Evolutionary conservation across 2,113 vertebrate species (phyloP).

Genomic region (Cygnus buccinator): DNA sequence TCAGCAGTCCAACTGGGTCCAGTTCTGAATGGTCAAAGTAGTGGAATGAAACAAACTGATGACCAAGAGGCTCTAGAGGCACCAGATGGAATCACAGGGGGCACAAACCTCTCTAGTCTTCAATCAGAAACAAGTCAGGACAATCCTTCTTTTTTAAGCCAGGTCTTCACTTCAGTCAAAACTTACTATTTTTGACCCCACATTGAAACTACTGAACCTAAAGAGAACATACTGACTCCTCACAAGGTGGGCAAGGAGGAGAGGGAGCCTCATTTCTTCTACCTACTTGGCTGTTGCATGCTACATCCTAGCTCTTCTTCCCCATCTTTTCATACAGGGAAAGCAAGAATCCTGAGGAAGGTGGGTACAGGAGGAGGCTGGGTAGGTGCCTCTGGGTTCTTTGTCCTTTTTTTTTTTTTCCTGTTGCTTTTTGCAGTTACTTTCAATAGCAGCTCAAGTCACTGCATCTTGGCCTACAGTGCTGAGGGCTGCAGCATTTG

Average conservation of each 20-base stretch:
- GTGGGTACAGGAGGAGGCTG: background rate
- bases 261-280: background rate
- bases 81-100: slow-evolving; percentile 54
- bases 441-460: background rate
- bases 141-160: slow-evolving; percentile 60
- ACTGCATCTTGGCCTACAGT: background rate
- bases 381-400: background rate
- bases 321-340: background rate
- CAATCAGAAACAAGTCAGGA: slow-evolving; percentile 55
- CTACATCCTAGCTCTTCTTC: background rate
- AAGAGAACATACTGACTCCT: background rate
- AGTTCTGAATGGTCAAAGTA: slow-evolving; percentile 81
- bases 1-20: slow-evolving; percentile 89
- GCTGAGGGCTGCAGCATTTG: background rate
- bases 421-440: background rate
- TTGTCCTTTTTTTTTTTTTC: background rate
- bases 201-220: background rate
- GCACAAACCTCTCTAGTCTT: slow-evolving; percentile 52
- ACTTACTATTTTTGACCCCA: background rate
- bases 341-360: background rate
- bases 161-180: slow-evolving; percentile 43
- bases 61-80: slow-evolving; percentile 63
- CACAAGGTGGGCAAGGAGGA: background rate
- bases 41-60: slow-evolving; percentile 53
- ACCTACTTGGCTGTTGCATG: background rate